These are phyloP conservation scores for Dendrolimus pini DNA, from an alignment of 2,888 invertebrate genomes.

Conservation along the genomic window DNA sequence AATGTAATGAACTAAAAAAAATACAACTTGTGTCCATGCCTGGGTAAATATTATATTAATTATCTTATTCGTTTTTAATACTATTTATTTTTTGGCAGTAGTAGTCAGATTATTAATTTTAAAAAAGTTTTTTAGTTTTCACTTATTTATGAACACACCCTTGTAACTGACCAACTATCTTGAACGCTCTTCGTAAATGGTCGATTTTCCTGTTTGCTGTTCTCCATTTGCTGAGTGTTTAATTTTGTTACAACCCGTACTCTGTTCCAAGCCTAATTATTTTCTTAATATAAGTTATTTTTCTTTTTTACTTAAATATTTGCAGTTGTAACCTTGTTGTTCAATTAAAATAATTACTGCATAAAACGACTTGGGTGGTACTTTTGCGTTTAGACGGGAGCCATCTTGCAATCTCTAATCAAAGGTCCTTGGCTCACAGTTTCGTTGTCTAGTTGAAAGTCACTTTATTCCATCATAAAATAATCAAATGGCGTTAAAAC, in stretches of 20 bases:
- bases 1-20: too few species aligned
- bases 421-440: conserved; percentile 90
- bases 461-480: conserved; percentile 83
- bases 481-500: conserved; percentile 95
- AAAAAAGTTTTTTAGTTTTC: background rate
- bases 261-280: conserved; percentile 55
- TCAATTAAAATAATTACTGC: conserved; percentile 51
- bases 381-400: conserved; percentile 87
- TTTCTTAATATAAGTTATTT: conserved; percentile 68
- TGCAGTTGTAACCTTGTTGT: conserved; percentile 45
- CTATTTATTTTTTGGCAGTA: conserved; percentile 1
- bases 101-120: background rate
- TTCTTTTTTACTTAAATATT: conserved; percentile 60
- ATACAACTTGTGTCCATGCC: too few species aligned
- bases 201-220: conserved; percentile 75
- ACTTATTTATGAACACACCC: background rate
- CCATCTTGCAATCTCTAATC: conserved; percentile 92
- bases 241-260: conserved; percentile 59
- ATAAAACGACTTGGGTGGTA: conserved; percentile 82
- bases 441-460: conserved; percentile 88
- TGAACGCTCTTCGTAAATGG: conserved; percentile 64
- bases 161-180: conserved; percentile 5
- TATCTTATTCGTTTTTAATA: conserved; percentile 12
- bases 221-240: conserved; percentile 65
- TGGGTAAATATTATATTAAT: conserved; percentile 12